Conservation (phyloP, 2,888 invertebrate species). For the Dermolepida albohirtum region DNA sequence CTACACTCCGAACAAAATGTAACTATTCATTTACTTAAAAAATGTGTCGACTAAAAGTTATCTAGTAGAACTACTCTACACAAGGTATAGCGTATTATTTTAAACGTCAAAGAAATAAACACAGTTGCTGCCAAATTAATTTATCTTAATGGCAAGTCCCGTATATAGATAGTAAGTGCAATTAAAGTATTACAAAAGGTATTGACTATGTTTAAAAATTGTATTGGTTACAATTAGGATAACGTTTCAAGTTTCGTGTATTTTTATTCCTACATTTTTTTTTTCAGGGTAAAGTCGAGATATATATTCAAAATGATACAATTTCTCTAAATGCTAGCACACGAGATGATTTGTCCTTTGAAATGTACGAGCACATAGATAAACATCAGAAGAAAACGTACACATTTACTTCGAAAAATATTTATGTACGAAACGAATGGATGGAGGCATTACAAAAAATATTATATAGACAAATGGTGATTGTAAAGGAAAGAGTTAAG, state of each 20-base stretch:
- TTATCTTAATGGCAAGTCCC: too few species aligned
- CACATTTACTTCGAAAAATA: constrained; percentile 30
- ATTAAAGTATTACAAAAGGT: too few species aligned
- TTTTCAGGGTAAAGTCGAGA: constrained; percentile 27
- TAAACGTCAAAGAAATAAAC: too few species aligned
- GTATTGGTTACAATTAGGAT: too few species aligned
- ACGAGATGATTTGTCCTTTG: constrained; percentile 31
- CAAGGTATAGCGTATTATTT: too few species aligned
- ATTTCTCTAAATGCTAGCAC: constrained; percentile 19
- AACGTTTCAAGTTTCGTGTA: neutral
- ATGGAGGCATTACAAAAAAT: constrained; percentile 32
- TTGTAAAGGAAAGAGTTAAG: constrained; percentile 28
- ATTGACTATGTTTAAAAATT: too few species aligned
- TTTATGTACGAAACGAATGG: constrained; percentile 38
- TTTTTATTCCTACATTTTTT: neutral
- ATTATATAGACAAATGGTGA: constrained; percentile 41
- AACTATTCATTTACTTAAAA: too few species aligned
- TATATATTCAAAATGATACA: constrained; percentile 25
- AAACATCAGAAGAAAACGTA: constrained; percentile 33
- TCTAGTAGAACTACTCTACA: too few species aligned
- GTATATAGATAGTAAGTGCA: too few species aligned
- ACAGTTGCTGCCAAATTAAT: too few species aligned
- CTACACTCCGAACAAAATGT: too few species aligned
- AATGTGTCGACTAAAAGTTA: too few species aligned
- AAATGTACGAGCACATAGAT: constrained; percentile 34